Base-by-base conservation (phyloP, 2,113 vertebrate species). In the Mystacornis crossleyi region DNA sequence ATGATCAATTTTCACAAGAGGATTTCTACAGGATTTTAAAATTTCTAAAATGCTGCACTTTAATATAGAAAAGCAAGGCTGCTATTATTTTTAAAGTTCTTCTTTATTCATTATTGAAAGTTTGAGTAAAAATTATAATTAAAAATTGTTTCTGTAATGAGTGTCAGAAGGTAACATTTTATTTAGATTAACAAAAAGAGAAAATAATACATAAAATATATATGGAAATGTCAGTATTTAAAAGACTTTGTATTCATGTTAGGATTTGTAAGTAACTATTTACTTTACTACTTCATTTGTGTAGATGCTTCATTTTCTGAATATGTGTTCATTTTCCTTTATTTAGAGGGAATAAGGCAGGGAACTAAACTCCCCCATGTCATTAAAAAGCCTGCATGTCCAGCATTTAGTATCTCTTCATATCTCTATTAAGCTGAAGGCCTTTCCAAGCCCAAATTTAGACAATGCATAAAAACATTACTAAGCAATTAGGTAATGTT, bases 401-500 rank as follows among this genome's bases (percentile, higher is more conserved):
- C 45, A 90, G 58, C 14, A 34, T 80, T 84, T 90, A 92, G 90
- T 45, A 80, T 93, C 60, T 96, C 74, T 97, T 97, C 53, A 2
- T 95, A 95, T 81, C 86, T 97, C 75, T 94, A 12, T 78, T 89
- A 96, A 97, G 93, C 95, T 94, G 82, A 80, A 94, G 88, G 90
- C 77, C 90, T 97, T 93, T 94, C 97, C 88, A 97, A 96, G 94
- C 85, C 95, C 96, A 97, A 90, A 97, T 97, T 98, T 98, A 97
- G 97, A 98, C 96, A 97, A 96, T 96, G 87, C 93, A 69, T 97
- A 94, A 96, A 97, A 98, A 88, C 97, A 97, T 98, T 98, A 90
- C 97, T 97, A 90, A 98, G 96, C 97, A 98, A 96, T 98, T 98
- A 98, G 97, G 97, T 98, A 97, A 98, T 97, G 97, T 97, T 98